Evolutionary conservation across 2,113 vertebrate species (phyloP).

Genomic region (Chiloscyllium plagiosum): DNA sequence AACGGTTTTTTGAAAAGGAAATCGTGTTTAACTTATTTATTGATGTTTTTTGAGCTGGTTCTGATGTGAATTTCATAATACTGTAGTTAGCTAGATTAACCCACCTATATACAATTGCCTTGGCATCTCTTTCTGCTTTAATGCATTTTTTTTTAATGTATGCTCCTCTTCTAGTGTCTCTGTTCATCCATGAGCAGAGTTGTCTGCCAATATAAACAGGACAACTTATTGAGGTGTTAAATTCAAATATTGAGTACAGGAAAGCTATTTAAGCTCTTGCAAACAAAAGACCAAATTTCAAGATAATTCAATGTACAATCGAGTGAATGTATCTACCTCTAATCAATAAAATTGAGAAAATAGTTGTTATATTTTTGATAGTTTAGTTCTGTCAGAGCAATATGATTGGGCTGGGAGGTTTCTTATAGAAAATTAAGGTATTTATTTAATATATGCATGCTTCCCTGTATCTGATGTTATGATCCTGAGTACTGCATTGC

Average conservation of each 20-base stretch:
- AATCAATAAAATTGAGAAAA: neutral
- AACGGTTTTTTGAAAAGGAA: too few species aligned
- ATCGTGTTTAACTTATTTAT: too few species aligned
- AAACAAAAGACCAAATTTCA: neutral
- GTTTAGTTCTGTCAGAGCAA: too few species aligned
- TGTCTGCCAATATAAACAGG: neutral
- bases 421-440: neutral
- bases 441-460: neutral
- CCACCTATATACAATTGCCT: neutral
- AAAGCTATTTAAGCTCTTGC: too few species aligned
- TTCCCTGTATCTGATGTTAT: neutral
- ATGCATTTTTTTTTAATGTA: accelerated
- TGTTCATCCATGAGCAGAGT: slow-evolving; percentile 29
- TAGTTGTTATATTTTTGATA: too few species aligned
- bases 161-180: neutral
- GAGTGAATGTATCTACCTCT: neutral
- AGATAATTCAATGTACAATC: neutral
- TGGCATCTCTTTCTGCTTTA: neutral
- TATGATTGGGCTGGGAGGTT: neutral
- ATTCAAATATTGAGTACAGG: neutral
- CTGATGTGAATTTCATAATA: neutral
- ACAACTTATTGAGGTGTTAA: neutral
- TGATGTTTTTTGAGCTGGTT: too few species aligned
- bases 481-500: neutral
- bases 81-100: neutral